Evolutionary conservation across 2,888 invertebrate genomes (phyloP).

Genomic region (Nebria salina): DNA sequence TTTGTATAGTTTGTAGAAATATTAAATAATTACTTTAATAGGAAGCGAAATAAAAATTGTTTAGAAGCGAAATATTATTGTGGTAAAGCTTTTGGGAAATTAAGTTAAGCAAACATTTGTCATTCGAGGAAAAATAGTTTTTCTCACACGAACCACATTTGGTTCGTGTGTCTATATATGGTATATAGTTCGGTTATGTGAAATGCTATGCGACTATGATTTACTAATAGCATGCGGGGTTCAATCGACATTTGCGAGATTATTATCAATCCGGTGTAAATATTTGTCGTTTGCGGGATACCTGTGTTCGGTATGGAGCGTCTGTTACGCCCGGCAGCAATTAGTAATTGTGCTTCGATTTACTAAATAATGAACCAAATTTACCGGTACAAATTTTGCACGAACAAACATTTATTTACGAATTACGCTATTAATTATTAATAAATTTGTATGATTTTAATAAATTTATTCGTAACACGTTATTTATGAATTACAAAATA

Average conservation of each 20-base stretch:
- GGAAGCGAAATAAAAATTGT: too few relatives aligned
- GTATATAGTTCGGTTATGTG: background rate
- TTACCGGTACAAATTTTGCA: background rate
- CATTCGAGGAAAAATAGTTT: background rate
- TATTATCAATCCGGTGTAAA: slow-evolving; percentile 13
- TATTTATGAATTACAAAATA: too few relatives aligned
- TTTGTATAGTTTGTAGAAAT: too few relatives aligned
- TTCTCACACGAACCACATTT: background rate
- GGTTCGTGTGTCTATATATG: background rate
- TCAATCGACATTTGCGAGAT: slow-evolving; percentile 11
- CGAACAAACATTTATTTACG: background rate
- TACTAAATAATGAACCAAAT: slow-evolving; percentile 12
- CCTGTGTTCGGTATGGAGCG: background rate
- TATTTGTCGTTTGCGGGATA: slow-evolving; percentile 17
- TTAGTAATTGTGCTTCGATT: background rate
- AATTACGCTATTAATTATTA: background rate
- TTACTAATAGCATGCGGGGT: background rate
- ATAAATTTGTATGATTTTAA: background rate
- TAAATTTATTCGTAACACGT: too few relatives aligned
- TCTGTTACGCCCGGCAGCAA: background rate
- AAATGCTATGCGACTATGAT: background rate
- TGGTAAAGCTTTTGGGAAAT: background rate
- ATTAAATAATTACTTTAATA: too few relatives aligned
- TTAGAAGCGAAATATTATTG: too few relatives aligned
- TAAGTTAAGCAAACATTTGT: background rate